Percentiles rank a stretch among this genome's conserved stretches.
Conservation (phyloP, 2,888 invertebrate species). For the Drosophila nigricruria region DNA sequence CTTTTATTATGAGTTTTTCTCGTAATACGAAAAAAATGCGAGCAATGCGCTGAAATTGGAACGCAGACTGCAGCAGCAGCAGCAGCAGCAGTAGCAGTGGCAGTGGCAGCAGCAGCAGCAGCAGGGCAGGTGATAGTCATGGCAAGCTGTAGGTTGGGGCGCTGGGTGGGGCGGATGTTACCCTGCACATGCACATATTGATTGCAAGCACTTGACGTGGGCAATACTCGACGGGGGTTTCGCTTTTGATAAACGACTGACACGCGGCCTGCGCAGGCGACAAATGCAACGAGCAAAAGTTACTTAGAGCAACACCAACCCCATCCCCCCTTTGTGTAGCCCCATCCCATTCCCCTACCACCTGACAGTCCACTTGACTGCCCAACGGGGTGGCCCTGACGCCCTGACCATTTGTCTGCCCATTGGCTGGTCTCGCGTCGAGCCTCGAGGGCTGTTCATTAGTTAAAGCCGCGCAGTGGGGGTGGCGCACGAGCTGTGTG, state of each 20-base stretch:
- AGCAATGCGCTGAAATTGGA: constrained; percentile 77
- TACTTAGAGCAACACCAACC: constrained; percentile 10
- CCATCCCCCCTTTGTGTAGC: not conserved
- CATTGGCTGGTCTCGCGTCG: constrained; percentile 59
- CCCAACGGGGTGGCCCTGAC: constrained; percentile 32
- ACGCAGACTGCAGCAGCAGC: constrained; percentile 54
- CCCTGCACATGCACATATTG: constrained; percentile 50
- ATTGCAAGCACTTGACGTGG: constrained; percentile 57
- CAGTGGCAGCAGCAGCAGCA: not conserved
- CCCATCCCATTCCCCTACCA: not conserved
- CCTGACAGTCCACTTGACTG: constrained; percentile 40
- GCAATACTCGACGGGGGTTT: not conserved
- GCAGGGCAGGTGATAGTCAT: constrained; percentile 43
- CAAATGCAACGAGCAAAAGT: constrained; percentile 68
- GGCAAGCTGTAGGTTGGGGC: not conserved
- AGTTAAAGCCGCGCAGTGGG: constrained; percentile 20
- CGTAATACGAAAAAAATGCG: constrained; percentile 72
- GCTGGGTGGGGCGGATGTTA: constrained; percentile 7
- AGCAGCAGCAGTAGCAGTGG: not conserved
- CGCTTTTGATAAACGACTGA: constrained; percentile 75
- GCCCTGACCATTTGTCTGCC: constrained; percentile 63
- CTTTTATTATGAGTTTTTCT: constrained; percentile 74
- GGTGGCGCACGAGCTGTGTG: constrained; percentile 1
- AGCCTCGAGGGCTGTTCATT: constrained; percentile 51
- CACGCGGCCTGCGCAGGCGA: constrained; percentile 78